Evolutionary conservation across 2,888 invertebrate genomes (phyloP).

Genomic region (Lycaena phlaeas): DNA sequence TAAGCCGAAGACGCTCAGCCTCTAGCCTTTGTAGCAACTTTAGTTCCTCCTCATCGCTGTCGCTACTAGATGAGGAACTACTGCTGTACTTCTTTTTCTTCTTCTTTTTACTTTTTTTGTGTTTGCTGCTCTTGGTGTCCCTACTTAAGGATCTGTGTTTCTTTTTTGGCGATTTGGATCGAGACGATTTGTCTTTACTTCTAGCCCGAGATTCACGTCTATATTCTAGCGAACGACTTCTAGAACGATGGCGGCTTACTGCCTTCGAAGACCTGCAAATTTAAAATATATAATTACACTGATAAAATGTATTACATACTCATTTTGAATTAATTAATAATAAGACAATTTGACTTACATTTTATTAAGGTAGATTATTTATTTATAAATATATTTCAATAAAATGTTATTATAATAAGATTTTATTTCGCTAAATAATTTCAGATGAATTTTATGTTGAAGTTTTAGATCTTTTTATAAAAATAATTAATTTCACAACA

Average conservation of each 20-base stretch:
- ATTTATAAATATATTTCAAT: too few species aligned
- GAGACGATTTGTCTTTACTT: constrained; percentile 24
- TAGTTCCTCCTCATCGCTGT: constrained; percentile 68
- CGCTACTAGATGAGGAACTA: constrained; percentile 50
- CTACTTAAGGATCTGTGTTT: constrained; percentile 35
- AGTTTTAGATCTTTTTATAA: too few species aligned
- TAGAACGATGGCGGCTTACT: constrained; percentile 29
- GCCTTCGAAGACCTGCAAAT: constrained; percentile 45
- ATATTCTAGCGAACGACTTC: constrained; percentile 32
- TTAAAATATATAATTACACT: not conserved
- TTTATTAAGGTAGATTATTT: too few species aligned
- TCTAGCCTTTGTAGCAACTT: constrained; percentile 82
- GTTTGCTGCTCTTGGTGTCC: constrained; percentile 28
- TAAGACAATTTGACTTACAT: too few species aligned
- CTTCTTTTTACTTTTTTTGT: constrained; percentile 45
- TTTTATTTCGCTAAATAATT: too few species aligned
- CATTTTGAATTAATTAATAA: too few species aligned
- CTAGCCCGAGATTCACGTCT: constrained; percentile 25
- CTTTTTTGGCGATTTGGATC: constrained; percentile 24
- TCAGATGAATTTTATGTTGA: too few species aligned
- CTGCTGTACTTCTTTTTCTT: constrained; percentile 36
- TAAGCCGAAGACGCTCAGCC: constrained; percentile 76
- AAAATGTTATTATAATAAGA: too few species aligned
- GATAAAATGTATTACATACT: too few species aligned
- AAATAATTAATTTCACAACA: too few species aligned